Base-by-base conservation (phyloP, 1,140 invertebrate species). In the Ceratoteleas bidentatus region DNA sequence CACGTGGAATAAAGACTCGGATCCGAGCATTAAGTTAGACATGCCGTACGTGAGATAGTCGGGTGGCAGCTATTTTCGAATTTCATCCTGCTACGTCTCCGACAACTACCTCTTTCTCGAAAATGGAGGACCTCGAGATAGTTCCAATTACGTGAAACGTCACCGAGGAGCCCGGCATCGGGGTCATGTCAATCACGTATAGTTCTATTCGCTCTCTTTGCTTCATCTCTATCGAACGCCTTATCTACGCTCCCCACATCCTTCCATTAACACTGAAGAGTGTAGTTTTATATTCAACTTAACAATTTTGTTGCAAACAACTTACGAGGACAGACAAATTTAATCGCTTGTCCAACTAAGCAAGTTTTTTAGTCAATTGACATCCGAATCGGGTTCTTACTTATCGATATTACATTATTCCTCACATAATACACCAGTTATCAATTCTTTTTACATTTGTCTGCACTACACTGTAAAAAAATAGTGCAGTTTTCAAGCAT, bases 71-170 rank as follows among this genome's bases (percentile, higher is more conserved):
- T 58, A 80, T 81, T 83, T 85, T 84, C 73, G 80, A 84, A 83
- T 85, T 81, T 84, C 76, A 80, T 80, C 47, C 62, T 80, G 65
- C 45, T 68, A 70, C 56, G 83, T 76, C 57, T 74, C 70, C 70
- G 75, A 73, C 74, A 80, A 85, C 83, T 83, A 83, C 77, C 77
- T 79, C 62, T 69, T 83, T 81, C 81, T 81, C 70, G 82, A 81
- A 85, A 85, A 85, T 79, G 73, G 69, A 84, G 76, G 76, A 83
- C 81, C 78, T 74, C 61, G 56, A 80, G 81, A 80, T 85, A 78
- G 84, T 85, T 87, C 85, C 87, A 87, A 87, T 87, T 87, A 87
- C 82, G 81, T 80, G 82, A 81, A 75, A 85, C 82, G 85, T 87
- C 85, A 86, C 82, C 82, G 64, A 76, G 61, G 58, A 75, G 65